phyloP scores from a whole-genome alignment of 2,113 vertebrate genomes.

The Irena cyanogastra region DNA sequence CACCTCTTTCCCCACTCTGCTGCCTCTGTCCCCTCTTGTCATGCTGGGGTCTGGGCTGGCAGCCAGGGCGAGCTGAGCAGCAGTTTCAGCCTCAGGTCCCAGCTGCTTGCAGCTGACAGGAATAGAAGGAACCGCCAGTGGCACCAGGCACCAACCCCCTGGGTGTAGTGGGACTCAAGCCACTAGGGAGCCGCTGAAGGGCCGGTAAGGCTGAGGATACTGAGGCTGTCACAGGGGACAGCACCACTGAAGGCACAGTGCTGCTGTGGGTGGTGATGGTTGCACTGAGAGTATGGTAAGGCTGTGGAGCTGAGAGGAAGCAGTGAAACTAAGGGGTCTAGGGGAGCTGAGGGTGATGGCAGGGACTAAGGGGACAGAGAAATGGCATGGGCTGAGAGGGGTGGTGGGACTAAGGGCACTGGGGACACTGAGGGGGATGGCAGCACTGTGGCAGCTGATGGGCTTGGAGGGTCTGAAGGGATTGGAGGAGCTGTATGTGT shows the following conservation, averaged over 20 bases:
- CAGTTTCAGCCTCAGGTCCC: background rate
- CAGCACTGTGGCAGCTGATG: background rate
- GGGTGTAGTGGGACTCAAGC: accelerated
- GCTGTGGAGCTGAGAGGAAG: background rate
- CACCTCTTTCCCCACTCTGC: background rate
- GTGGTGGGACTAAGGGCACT: background rate
- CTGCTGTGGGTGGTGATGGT: background rate
- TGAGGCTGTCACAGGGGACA: background rate
- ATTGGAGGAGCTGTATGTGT: background rate
- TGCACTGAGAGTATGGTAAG: background rate
- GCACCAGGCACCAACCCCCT: background rate
- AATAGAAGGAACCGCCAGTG: accelerated
- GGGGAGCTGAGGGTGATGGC: too few relatives aligned
- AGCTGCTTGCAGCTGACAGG: accelerated
- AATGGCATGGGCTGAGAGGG: background rate
- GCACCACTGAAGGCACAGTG: accelerated
- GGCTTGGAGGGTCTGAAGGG: background rate
- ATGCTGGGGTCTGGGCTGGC: too few relatives aligned
- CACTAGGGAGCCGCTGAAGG: too few relatives aligned
- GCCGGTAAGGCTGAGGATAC: background rate
- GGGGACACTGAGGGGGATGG: background rate
- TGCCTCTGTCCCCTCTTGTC: background rate
- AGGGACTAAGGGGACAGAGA: background rate
- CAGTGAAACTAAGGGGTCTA: background rate
- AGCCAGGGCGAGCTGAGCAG: background rate